Evolutionary conservation across 2,888 invertebrate species (phyloP).

Genomic region (Drosophila sordidula): DNA sequence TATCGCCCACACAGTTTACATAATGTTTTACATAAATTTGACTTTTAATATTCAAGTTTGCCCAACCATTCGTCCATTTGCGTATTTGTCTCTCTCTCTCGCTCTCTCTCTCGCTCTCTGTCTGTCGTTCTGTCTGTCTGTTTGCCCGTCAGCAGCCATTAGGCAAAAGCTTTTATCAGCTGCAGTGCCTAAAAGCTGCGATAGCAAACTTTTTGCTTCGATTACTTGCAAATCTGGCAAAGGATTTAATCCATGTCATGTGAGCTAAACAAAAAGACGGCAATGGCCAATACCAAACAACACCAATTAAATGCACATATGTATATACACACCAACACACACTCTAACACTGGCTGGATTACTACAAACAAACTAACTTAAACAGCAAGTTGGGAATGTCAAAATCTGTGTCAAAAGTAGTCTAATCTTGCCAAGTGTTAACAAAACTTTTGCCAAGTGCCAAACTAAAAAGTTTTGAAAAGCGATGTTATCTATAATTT

Average conservation of each 20-base stretch:
- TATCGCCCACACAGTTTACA: slow-evolving; percentile 54
- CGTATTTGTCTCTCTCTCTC: neutral
- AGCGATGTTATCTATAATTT: too few species aligned
- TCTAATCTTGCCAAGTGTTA: too few species aligned
- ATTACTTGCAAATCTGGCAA: slow-evolving; percentile 58
- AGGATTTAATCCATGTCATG: slow-evolving; percentile 42
- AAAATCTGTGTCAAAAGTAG: too few species aligned
- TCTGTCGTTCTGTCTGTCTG: neutral
- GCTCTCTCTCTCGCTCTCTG: neutral
- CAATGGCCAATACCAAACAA: slow-evolving; percentile 9
- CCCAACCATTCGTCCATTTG: slow-evolving; percentile 28
- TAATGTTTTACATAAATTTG: slow-evolving; percentile 76
- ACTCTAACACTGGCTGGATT: neutral
- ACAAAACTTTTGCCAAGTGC: too few species aligned
- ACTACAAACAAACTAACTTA: too few species aligned
- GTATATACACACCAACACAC: neutral
- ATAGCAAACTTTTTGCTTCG: slow-evolving; percentile 52
- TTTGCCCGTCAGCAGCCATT: slow-evolving; percentile 38
- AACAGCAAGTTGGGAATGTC: too few species aligned
- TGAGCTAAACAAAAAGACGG: slow-evolving; percentile 29
- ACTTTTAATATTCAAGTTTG: slow-evolving; percentile 70
- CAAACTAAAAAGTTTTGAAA: too few species aligned
- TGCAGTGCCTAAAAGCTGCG: slow-evolving; percentile 21
- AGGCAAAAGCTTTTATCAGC: slow-evolving; percentile 60
- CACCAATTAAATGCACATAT: slow-evolving; percentile 22